phyloP scores from a whole-genome alignment of 2,113 vertebrate species.

The zebrafish (Danio rerio) region GRCz12tu NC_133187.1:29289001-29289500 shows the following conservation, averaged over 20 bases:
- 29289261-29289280: conserved; percentile 46
- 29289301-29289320: conserved; percentile 40
- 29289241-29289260: conserved; percentile 72
- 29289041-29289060: not conserved
- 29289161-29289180: conserved; percentile 73
- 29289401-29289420: conserved; percentile 1
- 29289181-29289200: conserved; percentile 65
- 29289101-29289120: conserved; percentile 69
- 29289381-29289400: conserved; percentile 16
- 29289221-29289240: conserved; percentile 67
- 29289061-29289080: conserved; percentile 41
- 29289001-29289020: conserved; percentile 26
- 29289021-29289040: conserved; percentile 47
- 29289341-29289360: conserved; percentile 36
- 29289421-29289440: not conserved
- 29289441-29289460: conserved; percentile 21
- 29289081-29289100: conserved; percentile 54
- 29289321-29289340: conserved; percentile 37
- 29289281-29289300: conserved; percentile 59
- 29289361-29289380: conserved; percentile 33
- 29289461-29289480: not conserved
- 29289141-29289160: conserved; percentile 60
- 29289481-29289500: conserved; percentile 19
- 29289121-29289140: conserved; percentile 62
- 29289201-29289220: conserved; percentile 72